Percentiles rank a stretch among this genome's conserved stretches.
These are phyloP conservation scores for Pan troglodytes DNA, from an alignment of 2,113 vertebrate genomes.

Conservation along the genomic window NHGRI_mPanTro3-v2.1_pri NC_072414.2:24475001-24475500, in stretches of 20 bases:
- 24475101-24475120: too few species aligned
- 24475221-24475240: neutral
- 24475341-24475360: neutral
- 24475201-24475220: neutral
- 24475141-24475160: too few species aligned
- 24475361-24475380: neutral
- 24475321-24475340: too few species aligned
- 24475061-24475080: neutral
- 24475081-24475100: neutral
- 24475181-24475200: neutral
- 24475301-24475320: neutral
- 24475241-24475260: neutral
- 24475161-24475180: neutral
- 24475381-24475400: neutral
- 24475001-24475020: neutral
- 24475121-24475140: too few species aligned
- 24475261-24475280: neutral
- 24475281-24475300: neutral
- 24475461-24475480: neutral
- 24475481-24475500: neutral
- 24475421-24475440: neutral
- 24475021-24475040: neutral
- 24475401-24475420: neutral
- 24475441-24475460: neutral
- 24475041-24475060: constrained; percentile 81